Base-by-base conservation (phyloP, 2,797 vertebrate species). In the Urocyon cinereoargenteus region DNA sequence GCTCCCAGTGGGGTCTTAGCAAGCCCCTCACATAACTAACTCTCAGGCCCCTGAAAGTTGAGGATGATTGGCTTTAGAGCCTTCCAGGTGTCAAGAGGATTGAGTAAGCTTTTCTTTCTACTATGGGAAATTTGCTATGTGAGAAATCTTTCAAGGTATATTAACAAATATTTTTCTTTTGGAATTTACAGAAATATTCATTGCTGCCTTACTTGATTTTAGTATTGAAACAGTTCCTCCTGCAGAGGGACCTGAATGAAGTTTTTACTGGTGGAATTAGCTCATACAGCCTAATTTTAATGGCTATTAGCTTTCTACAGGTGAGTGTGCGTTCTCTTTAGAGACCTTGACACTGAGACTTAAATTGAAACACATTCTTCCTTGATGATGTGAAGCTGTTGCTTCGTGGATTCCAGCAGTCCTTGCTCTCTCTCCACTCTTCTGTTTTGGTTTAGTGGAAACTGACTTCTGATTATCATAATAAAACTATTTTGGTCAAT, bases 291-390 rank as follows among this genome's bases (percentile, higher is more conserved):
- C 99, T 99, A 91, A 99, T 99, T 99, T 99, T 99, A 98, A 99
- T 99, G 99, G 99, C 99, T 98, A 99, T 99, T 98, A 99, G 99
- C 98, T 99, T 99, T 98, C 98, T 99, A 31, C 99, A 99, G 99
- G 99, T 99, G 98, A 96, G 99, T 82, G 4, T 24, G 14, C 10
- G 24, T 59, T 68, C 34, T 66, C 51, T 4, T 0, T 4, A 7
- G 34, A n/a, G 89, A 34, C 1, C 0, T 45, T 57, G n/a, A 8
- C 3, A 19, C 6, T 24, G 49, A 66, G 66, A 13, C 15, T 15
- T 3, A 0, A 0, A 4, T 45, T 1, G 45, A 77, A 2, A 3
- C 4, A 11, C 45, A 0, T 12, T 9, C n/a, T 16, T 10, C 34
- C 13, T 22, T 8, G 7, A 13, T 3, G 4, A 4, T 64, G 66